A percentile compares a stretch with the other conserved stretches of the same genome.
These are phyloP conservation scores for Myotis myotis DNA, from an alignment of 2,797 vertebrate genomes.

Conservation along the genomic window DNA sequence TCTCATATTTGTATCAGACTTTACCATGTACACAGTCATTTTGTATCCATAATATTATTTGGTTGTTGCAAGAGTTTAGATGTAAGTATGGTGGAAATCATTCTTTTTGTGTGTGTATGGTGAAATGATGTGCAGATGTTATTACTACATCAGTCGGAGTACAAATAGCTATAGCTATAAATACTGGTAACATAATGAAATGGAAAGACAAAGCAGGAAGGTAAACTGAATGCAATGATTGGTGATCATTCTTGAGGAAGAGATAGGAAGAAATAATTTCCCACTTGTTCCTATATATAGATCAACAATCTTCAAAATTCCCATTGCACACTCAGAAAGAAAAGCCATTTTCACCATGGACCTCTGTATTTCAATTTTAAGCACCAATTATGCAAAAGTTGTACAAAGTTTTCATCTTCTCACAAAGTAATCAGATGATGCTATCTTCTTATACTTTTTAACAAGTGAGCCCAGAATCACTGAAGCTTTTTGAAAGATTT, in stretches of 20 bases:
- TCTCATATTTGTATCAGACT: not conserved
- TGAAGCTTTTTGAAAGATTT: not conserved
- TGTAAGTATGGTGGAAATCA: not conserved
- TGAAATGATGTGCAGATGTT: not conserved
- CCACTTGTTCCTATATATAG: not conserved
- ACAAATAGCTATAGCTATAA: not conserved
- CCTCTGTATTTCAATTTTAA: not conserved
- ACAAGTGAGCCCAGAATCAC: not conserved
- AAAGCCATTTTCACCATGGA: not conserved
- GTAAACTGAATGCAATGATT: not conserved
- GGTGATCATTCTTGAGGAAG: not conserved
- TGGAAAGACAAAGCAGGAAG: not conserved
- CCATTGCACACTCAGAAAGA: not conserved
- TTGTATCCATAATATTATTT: not conserved
- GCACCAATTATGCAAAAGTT: not conserved
- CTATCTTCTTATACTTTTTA: not conserved
- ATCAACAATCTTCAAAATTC: not conserved
- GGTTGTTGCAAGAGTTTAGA: not conserved
- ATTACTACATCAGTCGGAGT: not conserved
- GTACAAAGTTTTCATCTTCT: not conserved
- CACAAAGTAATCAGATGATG: not conserved
- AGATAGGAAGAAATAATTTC: not conserved
- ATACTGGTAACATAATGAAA: not conserved
- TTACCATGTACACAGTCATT: not conserved
- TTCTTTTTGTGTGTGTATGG: not conserved